Base-by-base conservation (phyloP, 2,797 vertebrate genomes). In the Menidia menidia region DNA sequence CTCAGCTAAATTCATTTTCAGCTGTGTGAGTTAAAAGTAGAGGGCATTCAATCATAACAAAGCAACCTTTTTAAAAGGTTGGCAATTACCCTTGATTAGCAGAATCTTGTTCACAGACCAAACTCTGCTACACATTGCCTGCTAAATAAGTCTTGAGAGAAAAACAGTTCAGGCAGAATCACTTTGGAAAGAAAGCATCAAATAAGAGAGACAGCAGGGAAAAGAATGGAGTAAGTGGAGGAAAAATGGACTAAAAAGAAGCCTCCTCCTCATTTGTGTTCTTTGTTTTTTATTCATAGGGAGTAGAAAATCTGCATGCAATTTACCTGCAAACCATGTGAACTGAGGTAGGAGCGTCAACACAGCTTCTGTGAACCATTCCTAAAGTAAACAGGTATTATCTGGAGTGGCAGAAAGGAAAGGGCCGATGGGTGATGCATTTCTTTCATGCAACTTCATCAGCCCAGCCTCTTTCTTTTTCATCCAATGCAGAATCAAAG, bases 381-480 rank as follows among this genome's bases (percentile, higher is more conserved):
- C 55, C 69, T 79, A 83, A 70, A 75, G 79, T 73, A 88, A 89
- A 87, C 73, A 78, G 79, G 83, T 79, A 84, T 87, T 77, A 80
- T 84, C 79, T 85, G 53, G 2, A 81, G 70, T 54, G 73, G 81
- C 81, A 82, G 63, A 67, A 43, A 80, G 68, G 71, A 60, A 19
- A 55, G 68, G 44, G 57, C 25, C 25, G 25, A 25, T 25, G 68
- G 57, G 75, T 56, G 58, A 84, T 66, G 64, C 65, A 50, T 80
- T 80, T 44, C 63, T 79, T 78, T 81, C 65, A 73, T 1, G 11
- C 56, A 42, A 19, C 77, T 65, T 80, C 56, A 80, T 85, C 56
- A 77, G 61, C 62, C 18, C 48, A 71, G 68, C 18, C 25, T 56
- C 65, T 63, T 69, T 31, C n/a, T 47, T 83, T 79, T 62, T 67